A percentile compares a stretch with the other conserved stretches of the same genome.
Evolutionary conservation across 2,797 vertebrate genomes (phyloP).

Genomic region (Ctenopoma kingsleyae): DNA sequence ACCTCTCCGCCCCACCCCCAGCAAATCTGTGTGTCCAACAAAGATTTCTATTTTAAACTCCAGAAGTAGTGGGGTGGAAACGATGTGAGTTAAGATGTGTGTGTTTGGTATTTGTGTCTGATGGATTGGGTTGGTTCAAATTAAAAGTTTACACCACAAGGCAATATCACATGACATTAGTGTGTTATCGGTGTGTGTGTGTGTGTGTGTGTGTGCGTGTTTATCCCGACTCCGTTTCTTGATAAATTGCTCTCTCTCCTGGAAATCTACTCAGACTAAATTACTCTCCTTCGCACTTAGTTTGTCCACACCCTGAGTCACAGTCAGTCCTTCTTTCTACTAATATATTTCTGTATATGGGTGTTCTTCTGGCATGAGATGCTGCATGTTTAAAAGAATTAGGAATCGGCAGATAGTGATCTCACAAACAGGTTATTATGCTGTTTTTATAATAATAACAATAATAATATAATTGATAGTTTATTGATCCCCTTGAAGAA

Average conservation of each 20-base stretch:
- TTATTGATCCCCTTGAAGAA: no score
- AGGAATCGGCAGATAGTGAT: constrained; percentile 10
- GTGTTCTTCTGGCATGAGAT: constrained; percentile 10
- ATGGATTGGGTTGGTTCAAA: constrained; percentile 54
- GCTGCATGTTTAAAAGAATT: constrained; percentile 4
- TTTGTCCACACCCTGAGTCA: constrained; percentile 54
- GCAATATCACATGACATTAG: constrained; percentile 31
- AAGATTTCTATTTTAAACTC: constrained; percentile 58
- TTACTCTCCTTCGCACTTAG: constrained; percentile 57
- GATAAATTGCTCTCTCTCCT: constrained; percentile 65
- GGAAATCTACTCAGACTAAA: constrained; percentile 69
- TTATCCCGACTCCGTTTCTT: constrained; percentile 46
- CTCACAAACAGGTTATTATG: no score
- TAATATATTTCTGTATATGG: constrained; percentile 36
- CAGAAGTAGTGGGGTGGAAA: constrained; percentile 56
- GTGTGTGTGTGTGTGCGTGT: constrained; percentile 33
- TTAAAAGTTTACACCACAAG: constrained; percentile 63
- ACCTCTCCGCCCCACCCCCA: constrained; percentile 17
- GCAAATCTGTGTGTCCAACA: constrained; percentile 55
- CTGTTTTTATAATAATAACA: no score
- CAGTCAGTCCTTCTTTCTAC: constrained; percentile 23
- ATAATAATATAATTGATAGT: no score
- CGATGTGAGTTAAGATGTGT: constrained; percentile 25
- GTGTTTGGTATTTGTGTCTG: constrained; percentile 32
- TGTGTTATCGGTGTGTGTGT: constrained; percentile 14